Conservation (phyloP, 30 jellyfish, hydroid and myxozoan genomes). For the Turritopsis dohrnii region DNA sequence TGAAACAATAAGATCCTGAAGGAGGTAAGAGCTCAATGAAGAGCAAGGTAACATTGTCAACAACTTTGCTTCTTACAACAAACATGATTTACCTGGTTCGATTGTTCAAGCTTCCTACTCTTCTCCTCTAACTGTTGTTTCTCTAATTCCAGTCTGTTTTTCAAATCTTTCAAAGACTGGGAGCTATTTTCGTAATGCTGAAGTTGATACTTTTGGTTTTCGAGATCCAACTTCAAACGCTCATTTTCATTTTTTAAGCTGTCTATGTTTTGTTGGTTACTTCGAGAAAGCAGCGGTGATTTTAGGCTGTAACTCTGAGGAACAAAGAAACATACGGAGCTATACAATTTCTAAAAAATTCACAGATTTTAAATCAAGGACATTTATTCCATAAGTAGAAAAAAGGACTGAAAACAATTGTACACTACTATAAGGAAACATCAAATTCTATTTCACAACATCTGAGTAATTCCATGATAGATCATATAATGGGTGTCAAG, state of each 20-base stretch:
- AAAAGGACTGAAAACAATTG: no score
- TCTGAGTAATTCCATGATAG: no score
- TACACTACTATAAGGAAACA: no score
- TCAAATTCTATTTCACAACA: no score
- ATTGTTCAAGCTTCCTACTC: background rate
- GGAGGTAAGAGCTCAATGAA: background rate
- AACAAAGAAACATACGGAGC: slow-evolving; percentile 1
- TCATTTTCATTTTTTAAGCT: slow-evolving; percentile 2
- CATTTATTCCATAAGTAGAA: no score
- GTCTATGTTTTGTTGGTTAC: background rate
- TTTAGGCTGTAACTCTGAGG: slow-evolving; percentile 14
- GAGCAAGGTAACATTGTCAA: background rate
- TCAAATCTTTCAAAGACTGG: slow-evolving; percentile 2
- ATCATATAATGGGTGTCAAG: no score
- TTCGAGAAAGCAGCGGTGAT: background rate
- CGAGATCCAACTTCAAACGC: background rate
- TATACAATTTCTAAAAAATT: slow-evolving; percentile 17
- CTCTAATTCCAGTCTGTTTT: background rate
- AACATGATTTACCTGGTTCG: background rate
- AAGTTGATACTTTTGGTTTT: background rate
- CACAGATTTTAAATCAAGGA: no score
- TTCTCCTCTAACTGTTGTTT: slow-evolving; percentile 9
- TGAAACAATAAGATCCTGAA: no score
- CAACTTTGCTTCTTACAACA: background rate
- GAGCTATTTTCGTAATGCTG: slow-evolving; percentile 22